Evolutionary conservation across 2,113 vertebrate genomes (phyloP).

Genomic region (Pterocles burchelli): DNA sequence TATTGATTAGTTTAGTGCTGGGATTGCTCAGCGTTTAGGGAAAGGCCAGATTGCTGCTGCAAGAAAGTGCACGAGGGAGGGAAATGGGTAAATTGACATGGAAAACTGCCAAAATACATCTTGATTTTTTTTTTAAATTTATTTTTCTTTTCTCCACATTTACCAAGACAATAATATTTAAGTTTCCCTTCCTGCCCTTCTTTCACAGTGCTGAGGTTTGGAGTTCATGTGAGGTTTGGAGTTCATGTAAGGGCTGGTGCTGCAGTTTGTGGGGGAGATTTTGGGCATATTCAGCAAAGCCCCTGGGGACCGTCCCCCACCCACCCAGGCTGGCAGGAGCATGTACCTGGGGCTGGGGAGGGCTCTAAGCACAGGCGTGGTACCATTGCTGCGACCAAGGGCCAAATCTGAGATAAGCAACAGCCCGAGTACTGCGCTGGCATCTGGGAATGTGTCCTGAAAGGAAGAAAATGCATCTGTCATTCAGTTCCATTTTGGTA

Average conservation of each 20-base stretch:
- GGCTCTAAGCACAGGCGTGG: not conserved
- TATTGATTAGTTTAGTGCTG: constrained; percentile 68
- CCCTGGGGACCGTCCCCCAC: not conserved
- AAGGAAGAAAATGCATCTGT: not conserved
- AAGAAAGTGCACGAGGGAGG: not conserved
- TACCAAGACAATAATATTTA: not conserved
- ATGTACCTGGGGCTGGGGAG: not conserved
- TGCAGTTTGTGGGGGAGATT: not conserved
- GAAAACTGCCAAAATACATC: not conserved
- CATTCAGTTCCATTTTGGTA: not conserved
- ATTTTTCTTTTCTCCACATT: not conserved
- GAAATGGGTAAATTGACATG: not conserved
- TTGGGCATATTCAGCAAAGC: not conserved
- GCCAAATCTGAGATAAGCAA: not conserved
- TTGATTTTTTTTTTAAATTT: not conserved
- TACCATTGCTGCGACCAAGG: accelerated
- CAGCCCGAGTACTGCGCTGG: not conserved
- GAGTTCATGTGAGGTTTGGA: not conserved
- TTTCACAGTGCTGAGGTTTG: not conserved
- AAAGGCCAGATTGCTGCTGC: constrained; percentile 39
- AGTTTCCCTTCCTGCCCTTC: not conserved
- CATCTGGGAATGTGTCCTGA: not conserved
- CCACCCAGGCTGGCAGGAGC: not conserved
- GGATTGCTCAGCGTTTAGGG: constrained; percentile 35
- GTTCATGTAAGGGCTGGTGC: not conserved